Conservation (phyloP, 2,797 vertebrate species). For the Premnoplex brunnescens region DNA sequence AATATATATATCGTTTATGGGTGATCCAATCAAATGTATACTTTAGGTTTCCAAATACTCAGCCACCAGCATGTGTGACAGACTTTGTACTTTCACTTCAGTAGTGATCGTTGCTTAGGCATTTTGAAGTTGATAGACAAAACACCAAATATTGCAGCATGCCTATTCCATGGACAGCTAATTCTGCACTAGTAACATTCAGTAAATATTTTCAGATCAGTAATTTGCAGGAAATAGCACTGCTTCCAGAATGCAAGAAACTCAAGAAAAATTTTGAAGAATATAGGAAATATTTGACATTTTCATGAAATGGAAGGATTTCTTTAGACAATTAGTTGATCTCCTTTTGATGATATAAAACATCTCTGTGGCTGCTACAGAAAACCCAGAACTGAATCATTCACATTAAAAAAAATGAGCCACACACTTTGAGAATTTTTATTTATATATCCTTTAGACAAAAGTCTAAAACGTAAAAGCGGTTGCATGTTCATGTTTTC, state of each 20-base stretch:
- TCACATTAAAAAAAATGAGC: neutral
- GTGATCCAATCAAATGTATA: neutral
- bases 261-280: neutral
- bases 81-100: neutral
- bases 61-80: neutral
- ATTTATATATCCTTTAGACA: neutral
- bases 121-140: neutral
- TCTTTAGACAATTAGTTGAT: neutral
- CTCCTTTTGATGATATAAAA: neutral
- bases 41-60: neutral
- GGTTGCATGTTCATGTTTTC: neutral
- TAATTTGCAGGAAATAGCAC: neutral
- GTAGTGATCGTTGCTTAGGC: neutral
- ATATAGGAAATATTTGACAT: neutral
- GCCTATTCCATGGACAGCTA: neutral
- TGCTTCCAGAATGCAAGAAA: neutral
- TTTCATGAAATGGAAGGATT: neutral
- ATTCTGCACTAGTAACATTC: neutral
- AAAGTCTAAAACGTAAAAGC: neutral
- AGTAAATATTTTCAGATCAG: neutral
- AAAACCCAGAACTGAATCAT: neutral
- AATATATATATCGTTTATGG: neutral
- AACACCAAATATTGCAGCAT: neutral
- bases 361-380: neutral
- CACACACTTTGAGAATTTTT: neutral